Percentiles rank a stretch among this genome's conserved stretches.
Evolutionary conservation across 2,113 vertebrate genomes (phyloP).

Genomic region (Desmodus rotundus): DNA sequence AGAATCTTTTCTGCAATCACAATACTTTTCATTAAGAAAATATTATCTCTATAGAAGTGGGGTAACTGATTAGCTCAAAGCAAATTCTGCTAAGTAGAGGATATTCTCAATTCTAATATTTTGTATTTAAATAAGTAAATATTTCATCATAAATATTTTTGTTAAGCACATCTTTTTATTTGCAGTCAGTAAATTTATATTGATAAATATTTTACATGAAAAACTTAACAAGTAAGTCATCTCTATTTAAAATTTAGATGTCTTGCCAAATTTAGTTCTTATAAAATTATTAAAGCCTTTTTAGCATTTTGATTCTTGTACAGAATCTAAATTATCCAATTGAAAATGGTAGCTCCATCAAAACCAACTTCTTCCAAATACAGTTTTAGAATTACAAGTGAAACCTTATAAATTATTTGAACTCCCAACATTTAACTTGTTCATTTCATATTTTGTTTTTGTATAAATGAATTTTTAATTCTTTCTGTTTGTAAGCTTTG

Average conservation of each 20-base stretch:
- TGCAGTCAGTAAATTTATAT: not conserved
- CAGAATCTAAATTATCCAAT: not conserved
- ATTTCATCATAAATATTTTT: not conserved
- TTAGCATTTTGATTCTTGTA: not conserved
- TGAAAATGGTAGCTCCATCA: not conserved
- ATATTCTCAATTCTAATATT: not conserved
- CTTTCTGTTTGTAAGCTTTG: not conserved
- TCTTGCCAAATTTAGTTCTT: slow-evolving; percentile 23
- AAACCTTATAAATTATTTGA: not conserved
- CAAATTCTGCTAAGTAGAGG: not conserved
- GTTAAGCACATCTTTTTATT: not conserved
- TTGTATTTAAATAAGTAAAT: not conserved
- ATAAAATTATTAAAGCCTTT: not conserved
- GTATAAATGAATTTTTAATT: not conserved
- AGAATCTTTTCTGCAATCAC: not conserved
- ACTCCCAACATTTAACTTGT: not conserved
- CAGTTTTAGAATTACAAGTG: not conserved
- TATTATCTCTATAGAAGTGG: not conserved
- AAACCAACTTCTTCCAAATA: slow-evolving; percentile 6
- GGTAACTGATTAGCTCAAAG: not conserved
- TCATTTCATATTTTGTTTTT: not conserved
- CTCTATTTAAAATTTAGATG: not conserved
- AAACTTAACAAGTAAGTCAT: not conserved
- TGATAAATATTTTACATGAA: not conserved
- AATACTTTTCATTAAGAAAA: not conserved